Evolutionary conservation across 2,797 vertebrate species (phyloP), one percentile per base, ranked within the genome.

Genomic region (Galago senegalensis): DNA sequence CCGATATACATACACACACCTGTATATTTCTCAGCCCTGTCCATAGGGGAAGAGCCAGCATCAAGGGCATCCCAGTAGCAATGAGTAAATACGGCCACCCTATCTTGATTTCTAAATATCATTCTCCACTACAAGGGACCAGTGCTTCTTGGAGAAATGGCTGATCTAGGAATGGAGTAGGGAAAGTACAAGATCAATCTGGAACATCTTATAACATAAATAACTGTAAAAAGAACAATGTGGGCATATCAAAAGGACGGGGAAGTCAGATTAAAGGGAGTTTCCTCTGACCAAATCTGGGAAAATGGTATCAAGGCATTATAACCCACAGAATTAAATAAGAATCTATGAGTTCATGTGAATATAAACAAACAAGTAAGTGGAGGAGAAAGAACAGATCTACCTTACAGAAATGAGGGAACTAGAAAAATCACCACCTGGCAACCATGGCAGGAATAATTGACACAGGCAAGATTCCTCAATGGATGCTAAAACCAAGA

Each of bases 71-170:
- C 77, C 37, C n/a, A 88, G 46, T 29, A 84, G 49, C 14, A 92
- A 84, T 70, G 17, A 76, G 31, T 70, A 76, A 1, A 87, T 73
- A 90, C 25, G 21, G 3, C 61, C 18, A 92, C 72, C 72, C 34
- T 23, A 90, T 58, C 18, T 46, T 93, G 46, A 93, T 70, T 96
- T 87, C 77, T 96, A 89, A 94, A 82, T 86, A 89, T 43, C 7
- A 80, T 67, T 58, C 34, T 85, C 46, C 12, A 87, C 31, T 93
- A 79, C 10, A 91, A 73, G 56, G 21, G 91, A 77, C 3, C 40
- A 87, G 9, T 6, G 43, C n/a, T 92, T 56, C 56, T 81, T 93
- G 27, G 27, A 92, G 29, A 58, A 89, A 91, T 49, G 25, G 21
- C 75, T 94, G 29, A 77, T 73, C 84, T 76, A 92, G 31, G 37